phyloP scores from a whole-genome alignment of 2,888 invertebrate genomes.

The Cerceris rybyensis region DNA sequence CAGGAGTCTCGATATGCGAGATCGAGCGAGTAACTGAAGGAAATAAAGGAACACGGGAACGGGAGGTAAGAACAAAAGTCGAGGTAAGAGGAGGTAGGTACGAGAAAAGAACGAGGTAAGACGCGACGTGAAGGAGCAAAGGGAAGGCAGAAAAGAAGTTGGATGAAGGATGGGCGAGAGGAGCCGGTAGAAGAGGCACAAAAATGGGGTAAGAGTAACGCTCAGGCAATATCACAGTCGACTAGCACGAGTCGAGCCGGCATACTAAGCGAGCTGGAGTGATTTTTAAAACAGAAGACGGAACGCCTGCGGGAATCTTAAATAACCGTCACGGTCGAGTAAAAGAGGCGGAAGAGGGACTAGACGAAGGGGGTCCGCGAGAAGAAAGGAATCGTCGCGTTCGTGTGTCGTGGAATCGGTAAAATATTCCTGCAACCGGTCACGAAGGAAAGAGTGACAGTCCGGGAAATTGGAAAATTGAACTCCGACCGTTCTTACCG shows the following conservation, averaged over 20 bases:
- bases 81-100: background rate
- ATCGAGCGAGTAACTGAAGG: constrained; percentile 43
- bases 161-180: constrained; percentile 47
- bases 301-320: constrained; percentile 74
- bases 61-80: background rate
- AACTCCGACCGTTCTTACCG: constrained; percentile 65
- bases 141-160: constrained; percentile 15
- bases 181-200: constrained; percentile 10
- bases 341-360: background rate
- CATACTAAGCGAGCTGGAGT: constrained; percentile 76
- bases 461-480: constrained; percentile 79
- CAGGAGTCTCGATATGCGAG: constrained; percentile 18
- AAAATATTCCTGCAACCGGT: constrained; percentile 72
- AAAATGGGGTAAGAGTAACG: constrained; percentile 53
- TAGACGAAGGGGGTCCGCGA: constrained; percentile 1
- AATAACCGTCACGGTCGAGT: constrained; percentile 66
- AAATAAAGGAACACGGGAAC: background rate
- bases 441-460: constrained; percentile 75
- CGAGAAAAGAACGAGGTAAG: background rate
- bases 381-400: constrained; percentile 35
- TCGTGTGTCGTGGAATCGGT: constrained; percentile 44
- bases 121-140: constrained; percentile 5
- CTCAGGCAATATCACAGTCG: constrained; percentile 79
- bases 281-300: constrained; percentile 78
- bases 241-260: constrained; percentile 73